A percentile compares a stretch with the other conserved stretches of the same genome.
phyloP scores from a whole-genome alignment of 2,888 invertebrate genomes.

The Tiphia femorata region DNA sequence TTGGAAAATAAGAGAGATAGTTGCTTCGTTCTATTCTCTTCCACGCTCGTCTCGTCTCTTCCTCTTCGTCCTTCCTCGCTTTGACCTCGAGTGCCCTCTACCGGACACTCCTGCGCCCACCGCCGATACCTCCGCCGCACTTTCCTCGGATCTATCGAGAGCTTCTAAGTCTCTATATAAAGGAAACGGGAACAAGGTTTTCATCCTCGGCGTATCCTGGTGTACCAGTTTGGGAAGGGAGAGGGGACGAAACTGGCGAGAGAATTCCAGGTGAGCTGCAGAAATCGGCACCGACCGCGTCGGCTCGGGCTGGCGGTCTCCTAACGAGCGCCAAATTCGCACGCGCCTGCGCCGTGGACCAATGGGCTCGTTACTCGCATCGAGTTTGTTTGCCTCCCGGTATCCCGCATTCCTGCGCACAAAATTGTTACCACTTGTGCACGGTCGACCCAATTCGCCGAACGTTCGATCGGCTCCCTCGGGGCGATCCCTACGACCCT shows the following conservation, averaged over 20 bases:
- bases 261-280: conserved; percentile 16
- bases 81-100: not conserved
- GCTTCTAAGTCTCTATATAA: conserved; percentile 50
- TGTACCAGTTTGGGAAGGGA: no score
- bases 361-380: no score
- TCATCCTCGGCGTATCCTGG: conserved; percentile 45
- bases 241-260: conserved; percentile 31
- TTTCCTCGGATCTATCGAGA: conserved; percentile 18
- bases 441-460: no score
- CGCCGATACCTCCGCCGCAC: not conserved
- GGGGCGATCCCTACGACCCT: no score
- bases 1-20: no score
- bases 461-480: no score
- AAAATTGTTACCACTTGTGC: no score
- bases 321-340: conserved; percentile 18
- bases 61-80: not conserved
- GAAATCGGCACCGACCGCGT: conserved; percentile 12
- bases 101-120: not conserved
- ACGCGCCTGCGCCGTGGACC: not conserved
- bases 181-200: conserved; percentile 59
- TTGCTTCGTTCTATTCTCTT: not conserved
- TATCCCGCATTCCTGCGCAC: no score
- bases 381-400: no score
- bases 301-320: conserved; percentile 9
- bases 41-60: not conserved